Conservation (phyloP, 2,888 invertebrate genomes). For the Sturmia bella region DNA sequence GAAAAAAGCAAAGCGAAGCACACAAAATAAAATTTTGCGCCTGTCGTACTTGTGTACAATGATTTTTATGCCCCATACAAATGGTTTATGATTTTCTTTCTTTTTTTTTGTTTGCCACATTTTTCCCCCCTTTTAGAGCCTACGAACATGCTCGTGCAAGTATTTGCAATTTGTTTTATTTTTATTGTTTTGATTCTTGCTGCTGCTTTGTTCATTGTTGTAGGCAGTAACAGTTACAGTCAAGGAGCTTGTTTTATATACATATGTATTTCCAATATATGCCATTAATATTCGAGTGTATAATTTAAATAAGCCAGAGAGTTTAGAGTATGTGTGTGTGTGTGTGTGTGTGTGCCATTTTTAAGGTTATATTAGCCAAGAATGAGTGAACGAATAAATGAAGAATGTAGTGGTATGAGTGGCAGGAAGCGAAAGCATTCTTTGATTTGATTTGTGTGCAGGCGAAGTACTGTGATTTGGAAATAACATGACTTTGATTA, state of each 20-base stretch:
- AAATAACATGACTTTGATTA: slow-evolving; percentile 22
- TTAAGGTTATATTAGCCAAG: slow-evolving; percentile 56
- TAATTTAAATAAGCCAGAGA: slow-evolving; percentile 9
- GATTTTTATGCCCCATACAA: slow-evolving; percentile 24
- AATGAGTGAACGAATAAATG: too few species aligned
- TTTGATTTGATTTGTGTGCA: slow-evolving; percentile 66
- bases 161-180: slow-evolving; percentile 60
- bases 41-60: slow-evolving; percentile 10
- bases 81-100: not conserved
- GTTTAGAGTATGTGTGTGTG: not conserved
- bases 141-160: slow-evolving; percentile 31
- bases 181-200: slow-evolving; percentile 10
- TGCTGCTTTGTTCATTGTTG: slow-evolving; percentile 3
- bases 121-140: slow-evolving; percentile 17
- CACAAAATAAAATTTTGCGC: slow-evolving; percentile 19
- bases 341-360: slow-evolving; percentile 46
- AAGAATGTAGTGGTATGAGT: slow-evolving; percentile 37
- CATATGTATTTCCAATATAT: slow-evolving; percentile 49
- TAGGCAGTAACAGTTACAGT: slow-evolving; percentile 12
- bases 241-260: slow-evolving; percentile 31
- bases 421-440: slow-evolving; percentile 55
- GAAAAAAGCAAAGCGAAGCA: not conserved
- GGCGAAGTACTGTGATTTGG: slow-evolving; percentile 48
- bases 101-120: slow-evolving; percentile 3
- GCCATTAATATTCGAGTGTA: slow-evolving; percentile 47